A percentile compares a stretch with the other conserved stretches of the same genome.
phyloP scores from a whole-genome alignment of 2,113 vertebrate genomes.

The Vombatus ursinus region DNA sequence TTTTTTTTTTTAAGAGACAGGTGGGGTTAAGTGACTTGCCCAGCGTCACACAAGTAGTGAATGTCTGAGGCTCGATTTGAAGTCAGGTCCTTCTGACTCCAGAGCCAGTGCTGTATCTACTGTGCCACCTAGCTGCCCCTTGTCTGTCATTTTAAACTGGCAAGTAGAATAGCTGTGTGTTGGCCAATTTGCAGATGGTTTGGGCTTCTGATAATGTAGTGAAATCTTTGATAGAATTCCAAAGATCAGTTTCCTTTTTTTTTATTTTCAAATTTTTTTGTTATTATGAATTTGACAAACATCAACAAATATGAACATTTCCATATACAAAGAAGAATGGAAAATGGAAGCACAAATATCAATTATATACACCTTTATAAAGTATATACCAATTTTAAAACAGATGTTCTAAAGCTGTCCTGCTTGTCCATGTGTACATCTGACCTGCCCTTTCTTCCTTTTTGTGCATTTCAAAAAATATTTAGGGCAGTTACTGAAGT shows the following conservation, averaged over 20 bases:
- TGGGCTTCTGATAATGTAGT: constrained; percentile 16
- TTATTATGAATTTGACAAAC: neutral
- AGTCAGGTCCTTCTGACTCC: neutral
- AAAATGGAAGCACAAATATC: constrained; percentile 18
- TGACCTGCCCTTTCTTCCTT: neutral
- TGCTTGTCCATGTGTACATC: too few relatives aligned
- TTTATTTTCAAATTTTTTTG: constrained; percentile 51
- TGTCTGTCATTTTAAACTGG: neutral
- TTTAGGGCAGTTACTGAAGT: neutral
- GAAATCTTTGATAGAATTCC: constrained; percentile 31
- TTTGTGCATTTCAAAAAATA: neutral
- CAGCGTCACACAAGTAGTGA: neutral
- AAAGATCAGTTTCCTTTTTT: neutral
- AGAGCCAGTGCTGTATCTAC: neutral
- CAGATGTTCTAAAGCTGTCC: too few relatives aligned
- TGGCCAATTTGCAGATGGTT: constrained; percentile 23
- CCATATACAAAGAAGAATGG: neutral
- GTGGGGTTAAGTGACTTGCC: too few relatives aligned
- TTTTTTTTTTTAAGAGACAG: too few relatives aligned
- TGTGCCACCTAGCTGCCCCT: neutral
- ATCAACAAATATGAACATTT: neutral
- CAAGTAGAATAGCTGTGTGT: constrained; percentile 1
- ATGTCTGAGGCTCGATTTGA: neutral
- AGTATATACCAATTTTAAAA: neutral
- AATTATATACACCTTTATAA: neutral